phyloP scores from a whole-genome alignment of 2,888 invertebrate species.

The Sylvicola cinctus region DNA sequence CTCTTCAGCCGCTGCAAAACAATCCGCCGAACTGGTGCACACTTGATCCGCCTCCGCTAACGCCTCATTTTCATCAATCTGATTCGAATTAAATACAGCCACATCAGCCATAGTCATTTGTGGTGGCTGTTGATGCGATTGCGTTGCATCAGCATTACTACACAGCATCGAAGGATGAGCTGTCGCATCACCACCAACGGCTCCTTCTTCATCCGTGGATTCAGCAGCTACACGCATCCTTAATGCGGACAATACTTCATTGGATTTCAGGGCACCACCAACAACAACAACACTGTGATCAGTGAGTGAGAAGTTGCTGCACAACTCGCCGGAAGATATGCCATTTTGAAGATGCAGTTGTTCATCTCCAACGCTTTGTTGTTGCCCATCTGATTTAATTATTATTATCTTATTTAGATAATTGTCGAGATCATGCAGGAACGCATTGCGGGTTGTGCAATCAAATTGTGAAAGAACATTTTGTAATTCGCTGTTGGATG shows the following conservation, averaged over 20 bases:
- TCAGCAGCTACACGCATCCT: background rate
- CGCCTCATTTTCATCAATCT: constrained; percentile 35
- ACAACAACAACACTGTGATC: background rate
- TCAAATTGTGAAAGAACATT: no score
- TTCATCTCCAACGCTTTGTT: no score
- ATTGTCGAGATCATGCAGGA: no score
- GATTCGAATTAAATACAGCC: background rate
- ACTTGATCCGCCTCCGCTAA: constrained; percentile 66
- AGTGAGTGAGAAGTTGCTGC: no score
- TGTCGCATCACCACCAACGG: background rate
- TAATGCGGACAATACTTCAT: constrained; percentile 1
- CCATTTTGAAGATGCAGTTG: no score
- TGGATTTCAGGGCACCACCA: constrained; percentile 1
- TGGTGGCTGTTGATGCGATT: background rate
- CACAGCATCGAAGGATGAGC: background rate
- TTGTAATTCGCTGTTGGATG: no score
- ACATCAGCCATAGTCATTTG: background rate
- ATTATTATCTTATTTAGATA: no score
- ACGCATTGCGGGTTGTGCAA: no score
- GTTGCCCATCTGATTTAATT: background rate
- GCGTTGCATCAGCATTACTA: background rate
- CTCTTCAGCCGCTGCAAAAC: background rate
- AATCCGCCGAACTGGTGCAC: constrained; percentile 15
- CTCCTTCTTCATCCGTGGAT: background rate
- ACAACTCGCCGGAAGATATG: no score